A percentile compares a stretch with the other conserved stretches of the same genome.
These are phyloP conservation scores for Magallana angulata DNA, from an alignment of 1,140 invertebrate genomes.

Conservation along the genomic window DNA sequence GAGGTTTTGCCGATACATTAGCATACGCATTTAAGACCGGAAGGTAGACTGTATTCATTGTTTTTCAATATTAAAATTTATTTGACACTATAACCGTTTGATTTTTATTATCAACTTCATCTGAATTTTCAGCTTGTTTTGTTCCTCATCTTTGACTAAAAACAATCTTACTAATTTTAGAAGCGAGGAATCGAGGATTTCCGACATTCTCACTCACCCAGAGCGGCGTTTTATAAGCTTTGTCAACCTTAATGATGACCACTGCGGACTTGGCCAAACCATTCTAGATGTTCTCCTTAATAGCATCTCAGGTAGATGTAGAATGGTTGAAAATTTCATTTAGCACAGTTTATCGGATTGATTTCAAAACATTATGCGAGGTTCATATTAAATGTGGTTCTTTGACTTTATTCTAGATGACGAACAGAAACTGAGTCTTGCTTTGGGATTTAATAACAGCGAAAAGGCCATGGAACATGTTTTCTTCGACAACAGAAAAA, in stretches of 20 bases:
- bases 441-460: slow-evolving; percentile 8
- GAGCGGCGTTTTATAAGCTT: not conserved
- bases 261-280: not conserved
- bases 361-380: no score
- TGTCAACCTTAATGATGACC: slow-evolving; percentile 2
- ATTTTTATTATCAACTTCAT: no score
- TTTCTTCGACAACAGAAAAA: slow-evolving; percentile 31
- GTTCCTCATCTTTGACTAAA: no score
- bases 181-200: not conserved
- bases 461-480: slow-evolving; percentile 32
- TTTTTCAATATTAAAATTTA: no score
- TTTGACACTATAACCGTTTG: no score
- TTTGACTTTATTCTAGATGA: not conserved
- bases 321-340: no score
- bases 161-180: not conserved
- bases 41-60: not conserved
- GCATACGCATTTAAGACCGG: not conserved
- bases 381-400: no score
- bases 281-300: slow-evolving; percentile 7
- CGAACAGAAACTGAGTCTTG: slow-evolving; percentile 18
- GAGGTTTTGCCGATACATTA: slow-evolving; percentile 27
- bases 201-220: not conserved
- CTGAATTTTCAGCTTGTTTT: no score
- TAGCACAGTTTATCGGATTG: no score
- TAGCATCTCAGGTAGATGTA: not conserved